Conservation (phyloP, 2,888 invertebrate genomes). For the Saturnia japonica region DNA sequence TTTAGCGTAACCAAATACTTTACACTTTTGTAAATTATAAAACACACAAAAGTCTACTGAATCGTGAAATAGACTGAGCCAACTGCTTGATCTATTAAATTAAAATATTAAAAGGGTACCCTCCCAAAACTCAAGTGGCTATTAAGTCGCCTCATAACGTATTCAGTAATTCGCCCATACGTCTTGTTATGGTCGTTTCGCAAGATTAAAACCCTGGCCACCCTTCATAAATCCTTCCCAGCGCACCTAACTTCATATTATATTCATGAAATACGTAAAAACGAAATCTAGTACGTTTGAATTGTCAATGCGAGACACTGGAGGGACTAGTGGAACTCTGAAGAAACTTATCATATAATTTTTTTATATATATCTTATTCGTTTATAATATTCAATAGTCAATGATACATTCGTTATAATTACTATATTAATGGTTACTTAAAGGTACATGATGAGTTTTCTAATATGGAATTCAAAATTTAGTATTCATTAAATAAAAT, state of each 20-base stretch:
- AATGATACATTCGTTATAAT: too few relatives aligned
- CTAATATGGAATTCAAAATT: too few relatives aligned
- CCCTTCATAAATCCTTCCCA: conserved; percentile 78
- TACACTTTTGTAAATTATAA: neutral
- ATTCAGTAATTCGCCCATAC: conserved; percentile 79
- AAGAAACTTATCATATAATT: neutral
- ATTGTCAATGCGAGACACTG: conserved; percentile 57
- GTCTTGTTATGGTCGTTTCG: conserved; percentile 78
- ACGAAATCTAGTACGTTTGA: conserved; percentile 59
- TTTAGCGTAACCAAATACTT: too few relatives aligned
- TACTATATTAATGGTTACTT: too few relatives aligned
- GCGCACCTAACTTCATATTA: conserved; percentile 66
- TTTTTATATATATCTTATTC: neutral
- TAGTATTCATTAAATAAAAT: too few relatives aligned
- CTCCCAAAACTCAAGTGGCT: conserved; percentile 64
- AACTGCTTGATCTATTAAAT: conserved; percentile 56
- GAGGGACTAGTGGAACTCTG: neutral
- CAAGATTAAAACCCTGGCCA: conserved; percentile 76
- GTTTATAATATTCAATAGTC: too few relatives aligned
- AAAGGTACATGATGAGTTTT: too few relatives aligned
- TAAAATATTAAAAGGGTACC: conserved; percentile 64
- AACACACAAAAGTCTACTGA: conserved; percentile 15
- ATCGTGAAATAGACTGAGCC: neutral
- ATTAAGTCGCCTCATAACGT: conserved; percentile 75
- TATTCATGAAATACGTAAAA: conserved; percentile 75